phyloP scores from a whole-genome alignment of 1,140 invertebrate species.

The Druon quercuslanigerum region DNA sequence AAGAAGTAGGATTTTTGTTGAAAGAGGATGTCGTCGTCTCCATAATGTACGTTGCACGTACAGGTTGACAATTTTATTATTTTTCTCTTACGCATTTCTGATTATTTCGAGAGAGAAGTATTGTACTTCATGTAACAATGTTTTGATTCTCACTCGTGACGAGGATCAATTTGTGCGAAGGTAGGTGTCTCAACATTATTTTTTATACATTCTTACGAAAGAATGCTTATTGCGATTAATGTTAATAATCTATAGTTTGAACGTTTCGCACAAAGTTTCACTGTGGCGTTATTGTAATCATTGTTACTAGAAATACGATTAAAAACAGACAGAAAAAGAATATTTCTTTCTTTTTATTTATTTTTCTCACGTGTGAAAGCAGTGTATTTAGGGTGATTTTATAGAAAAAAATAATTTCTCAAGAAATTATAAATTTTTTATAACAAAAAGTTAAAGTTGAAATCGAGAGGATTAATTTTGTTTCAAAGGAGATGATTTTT shows the following conservation, averaged over 20 bases:
- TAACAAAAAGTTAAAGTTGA: no score
- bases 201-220: slow-evolving; percentile 24
- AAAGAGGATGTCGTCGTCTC: neutral
- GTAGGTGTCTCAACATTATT: slow-evolving; percentile 1
- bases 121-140: slow-evolving; percentile 10
- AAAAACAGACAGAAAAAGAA: neutral
- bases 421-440: no score
- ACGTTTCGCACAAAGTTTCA: neutral
- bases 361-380: no score
- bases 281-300: neutral
- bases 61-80: neutral
- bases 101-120: neutral
- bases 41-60: neutral
- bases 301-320: slow-evolving; percentile 20
- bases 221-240: slow-evolving; percentile 4
- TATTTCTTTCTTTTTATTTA: no score
- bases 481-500: no score
- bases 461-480: no score
- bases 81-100: neutral
- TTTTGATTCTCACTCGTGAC: slow-evolving; percentile 1
- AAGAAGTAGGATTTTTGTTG: neutral
- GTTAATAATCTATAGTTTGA: neutral
- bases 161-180: neutral
- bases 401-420: no score
- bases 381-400: no score